These are phyloP conservation scores for Phortica magna DNA, from an alignment of 2,888 invertebrate species.

Conservation along the genomic window DNA sequence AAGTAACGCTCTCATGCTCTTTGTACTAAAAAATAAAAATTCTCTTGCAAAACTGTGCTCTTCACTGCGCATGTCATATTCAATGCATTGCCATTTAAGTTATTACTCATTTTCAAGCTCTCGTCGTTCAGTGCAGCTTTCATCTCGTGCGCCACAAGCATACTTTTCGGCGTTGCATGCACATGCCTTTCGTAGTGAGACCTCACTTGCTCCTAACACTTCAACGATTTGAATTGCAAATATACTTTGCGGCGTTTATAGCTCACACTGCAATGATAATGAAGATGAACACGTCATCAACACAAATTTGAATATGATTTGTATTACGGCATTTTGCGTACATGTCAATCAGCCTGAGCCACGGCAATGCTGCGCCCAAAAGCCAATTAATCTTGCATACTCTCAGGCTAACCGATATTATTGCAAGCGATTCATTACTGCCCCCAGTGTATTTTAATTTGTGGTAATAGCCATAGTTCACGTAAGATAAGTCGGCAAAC, in stretches of 20 bases:
- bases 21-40: conserved; percentile 17
- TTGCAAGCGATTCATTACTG: not conserved
- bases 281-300: no score
- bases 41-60: not conserved
- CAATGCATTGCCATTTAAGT: no score
- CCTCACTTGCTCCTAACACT: not conserved
- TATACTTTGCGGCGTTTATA: not conserved
- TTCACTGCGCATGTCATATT: conserved; percentile 3
- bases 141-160: not conserved
- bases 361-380: not conserved
- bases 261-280: not conserved
- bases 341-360: not conserved
- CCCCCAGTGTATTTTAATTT: conserved; percentile 6
- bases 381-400: conserved; percentile 16
- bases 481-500: not conserved
- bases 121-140: not conserved
- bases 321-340: no score
- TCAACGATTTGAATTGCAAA: conserved; percentile 24
- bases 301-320: not conserved
- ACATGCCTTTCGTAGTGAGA: not conserved
- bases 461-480: conserved; percentile 11
- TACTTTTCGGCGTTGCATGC: conserved; percentile 16
- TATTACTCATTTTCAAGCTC: not conserved
- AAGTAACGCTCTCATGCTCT: not conserved
- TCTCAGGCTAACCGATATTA: not conserved